Conservation (phyloP, 2,797 vertebrate species). For the Petrocephalus sullivani region DNA sequence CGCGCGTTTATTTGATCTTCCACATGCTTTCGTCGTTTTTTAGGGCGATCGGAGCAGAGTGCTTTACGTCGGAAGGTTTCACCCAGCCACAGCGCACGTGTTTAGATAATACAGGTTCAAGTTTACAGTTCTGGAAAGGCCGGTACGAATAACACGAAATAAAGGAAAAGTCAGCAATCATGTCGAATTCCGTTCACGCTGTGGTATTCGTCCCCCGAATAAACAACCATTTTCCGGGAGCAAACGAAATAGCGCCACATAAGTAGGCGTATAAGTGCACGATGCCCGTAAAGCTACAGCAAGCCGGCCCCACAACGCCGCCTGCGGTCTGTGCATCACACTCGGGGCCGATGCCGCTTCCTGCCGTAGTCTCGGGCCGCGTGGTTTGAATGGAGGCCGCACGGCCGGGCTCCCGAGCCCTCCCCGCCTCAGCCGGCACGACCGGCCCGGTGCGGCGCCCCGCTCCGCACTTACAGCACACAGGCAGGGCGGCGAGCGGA, state of each 20-base stretch:
- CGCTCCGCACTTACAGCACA: background rate
- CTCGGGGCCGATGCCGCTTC: slow-evolving; percentile 48
- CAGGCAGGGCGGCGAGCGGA: background rate
- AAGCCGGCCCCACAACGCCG: no score
- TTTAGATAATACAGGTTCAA: background rate
- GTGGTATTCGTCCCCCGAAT: background rate
- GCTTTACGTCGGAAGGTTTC: background rate
- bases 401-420: slow-evolving; percentile 29
- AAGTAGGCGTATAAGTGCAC: background rate
- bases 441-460: background rate
- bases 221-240: background rate
- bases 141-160: background rate
- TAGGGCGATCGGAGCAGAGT: background rate
- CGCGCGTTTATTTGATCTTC: background rate
- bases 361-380: slow-evolving; percentile 61
- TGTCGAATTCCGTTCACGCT: background rate
- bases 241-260: background rate
- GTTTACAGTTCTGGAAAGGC: background rate
- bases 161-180: background rate
- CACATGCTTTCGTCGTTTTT: background rate
- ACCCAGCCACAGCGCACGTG: background rate
- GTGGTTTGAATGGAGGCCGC: slow-evolving; percentile 68
- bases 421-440: slow-evolving; percentile 20
- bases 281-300: background rate
- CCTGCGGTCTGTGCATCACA: background rate